Base-by-base conservation (phyloP, 2,888 invertebrate genomes). In the Athalia circularis region DNA sequence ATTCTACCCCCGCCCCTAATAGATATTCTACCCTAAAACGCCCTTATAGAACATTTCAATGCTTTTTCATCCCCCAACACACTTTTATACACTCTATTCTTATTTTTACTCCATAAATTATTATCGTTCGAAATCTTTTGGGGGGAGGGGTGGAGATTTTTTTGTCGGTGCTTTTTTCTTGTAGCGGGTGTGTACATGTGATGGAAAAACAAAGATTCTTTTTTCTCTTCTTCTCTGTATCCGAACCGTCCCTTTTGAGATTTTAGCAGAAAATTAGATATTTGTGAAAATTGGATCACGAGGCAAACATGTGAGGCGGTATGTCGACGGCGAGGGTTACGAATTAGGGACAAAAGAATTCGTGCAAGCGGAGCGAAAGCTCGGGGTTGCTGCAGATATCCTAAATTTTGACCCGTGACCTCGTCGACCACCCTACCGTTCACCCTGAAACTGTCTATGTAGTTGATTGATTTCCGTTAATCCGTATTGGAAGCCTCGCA, bases 391-490 rank as follows among this genome's bases (percentile, higher is more conserved):
- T 29, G 29, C 29, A 29, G 72, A 59, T 59, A 72, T 72, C 72
- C 48, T 72, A 5, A 13, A 5, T 13, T 72, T 54, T 70, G 72
- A 72, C 72, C 72, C 72, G 57, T 65, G 65, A 65, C 43, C 65
- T 7, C 11, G 47, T 29, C 68, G 68, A 13, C n/a, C 13, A 15
- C 9, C 29, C 70, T 11, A 43, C 72, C 59, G 13, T 47, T 74
- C 62, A 57, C 61, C 61, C 75, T 75, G 75, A 86, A 29, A 86
- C 86, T 86, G 86, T 81, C 83, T 79, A 82, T 80, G 80, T 79
- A 77, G 80, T 79, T 82, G 85, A 85, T 86, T 83, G 86, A 84
- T 84, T 81, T 79, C 82, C 83, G 83, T 84, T 84, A 84, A 83
- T 82, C 81, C 78, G 77, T 59, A 81, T 77, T 72, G 81, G 79